Evolutionary conservation across 2,797 vertebrate genomes (phyloP).

Genomic region (Lutjanus campechanus): DNA sequence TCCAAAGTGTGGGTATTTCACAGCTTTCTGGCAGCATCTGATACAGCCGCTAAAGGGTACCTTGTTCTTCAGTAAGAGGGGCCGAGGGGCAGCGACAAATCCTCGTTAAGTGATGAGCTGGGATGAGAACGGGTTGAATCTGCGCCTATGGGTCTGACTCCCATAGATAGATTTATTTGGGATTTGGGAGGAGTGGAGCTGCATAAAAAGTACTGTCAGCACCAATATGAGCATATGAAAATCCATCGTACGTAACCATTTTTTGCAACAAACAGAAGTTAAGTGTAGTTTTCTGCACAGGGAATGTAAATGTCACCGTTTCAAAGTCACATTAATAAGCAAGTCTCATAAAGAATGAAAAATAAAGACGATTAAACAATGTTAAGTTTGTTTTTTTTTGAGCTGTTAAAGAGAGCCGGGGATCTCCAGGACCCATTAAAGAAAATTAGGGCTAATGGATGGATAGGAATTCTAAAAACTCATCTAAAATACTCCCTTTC

Average conservation of each 20-base stretch:
- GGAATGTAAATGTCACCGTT: too few relatives aligned
- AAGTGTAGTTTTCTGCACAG: neutral
- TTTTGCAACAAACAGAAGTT: neutral
- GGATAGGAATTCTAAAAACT: constrained; percentile 3
- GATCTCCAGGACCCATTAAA: neutral
- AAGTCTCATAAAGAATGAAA: neutral
- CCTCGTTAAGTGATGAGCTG: too few relatives aligned
- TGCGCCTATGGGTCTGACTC: too few relatives aligned
- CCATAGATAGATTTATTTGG: neutral
- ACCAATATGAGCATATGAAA: neutral
- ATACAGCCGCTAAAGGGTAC: too few relatives aligned
- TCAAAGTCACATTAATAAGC: neutral
- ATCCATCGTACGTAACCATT: neutral
- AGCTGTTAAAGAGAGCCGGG: neutral
- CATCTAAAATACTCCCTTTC: neutral
- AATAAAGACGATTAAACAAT: neutral
- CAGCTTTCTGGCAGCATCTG: too few relatives aligned
- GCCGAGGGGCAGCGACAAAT: too few relatives aligned
- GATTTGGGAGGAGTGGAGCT: neutral
- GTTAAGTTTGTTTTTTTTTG: neutral
- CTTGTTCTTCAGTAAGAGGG: too few relatives aligned
- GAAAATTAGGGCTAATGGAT: neutral
- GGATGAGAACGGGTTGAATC: too few relatives aligned
- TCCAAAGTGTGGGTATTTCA: too few relatives aligned
- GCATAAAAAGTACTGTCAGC: neutral